Base-by-base conservation (phyloP, 2,113 vertebrate genomes). In the Lamprotornis superbus region DNA sequence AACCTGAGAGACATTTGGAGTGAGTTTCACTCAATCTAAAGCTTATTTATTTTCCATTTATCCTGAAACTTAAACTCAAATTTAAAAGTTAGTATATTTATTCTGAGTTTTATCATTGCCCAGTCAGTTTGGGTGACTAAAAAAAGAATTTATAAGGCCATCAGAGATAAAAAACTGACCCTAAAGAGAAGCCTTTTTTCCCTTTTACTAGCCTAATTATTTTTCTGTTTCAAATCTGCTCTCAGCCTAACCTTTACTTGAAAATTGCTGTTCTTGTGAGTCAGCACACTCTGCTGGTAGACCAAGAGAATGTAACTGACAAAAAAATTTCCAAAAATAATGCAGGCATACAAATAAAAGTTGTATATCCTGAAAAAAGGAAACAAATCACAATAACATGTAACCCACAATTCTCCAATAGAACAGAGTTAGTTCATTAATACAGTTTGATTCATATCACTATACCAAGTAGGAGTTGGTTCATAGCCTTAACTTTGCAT, bases 241-340 rank as follows among this genome's bases (percentile, higher is more conserved):
- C 56, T 79, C 57, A 91, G 42, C 25, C 6, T 20, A 47, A 35
- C 2, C 3, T 61, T 55, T 30, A 27, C 9, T 52, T 71, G 10
- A 80, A 59, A 76, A 77, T 23, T 53, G 24, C 15, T 83, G 37
- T 28, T 83, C 40, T n/a, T 83, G 63, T 85, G 47, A 96, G 25
- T 77, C 44, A 95, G 92, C 92, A 86, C 64, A 78, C 94, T 65
- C 91, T 94, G 64, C 79, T 90, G 93, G 89, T 80, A 82, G 63
- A 81, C 22, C 28, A 53, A 84, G 61, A 65, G 46, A 87, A 87
- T 35, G n/a, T 52, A 59, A 64, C 49, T 27, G 46, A 57, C 25
- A 7, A 71, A 93, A 67, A 35, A 31, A 22, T 2, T 0, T 49
- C 13, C 23, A 23, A 44, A 77, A 65, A 31, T 31, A 55, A 71